Percentiles rank a stretch among this genome's conserved stretches.
Evolutionary conservation across 2,888 invertebrate species (phyloP).

Genomic region (Tricholauxania praeusta): DNA sequence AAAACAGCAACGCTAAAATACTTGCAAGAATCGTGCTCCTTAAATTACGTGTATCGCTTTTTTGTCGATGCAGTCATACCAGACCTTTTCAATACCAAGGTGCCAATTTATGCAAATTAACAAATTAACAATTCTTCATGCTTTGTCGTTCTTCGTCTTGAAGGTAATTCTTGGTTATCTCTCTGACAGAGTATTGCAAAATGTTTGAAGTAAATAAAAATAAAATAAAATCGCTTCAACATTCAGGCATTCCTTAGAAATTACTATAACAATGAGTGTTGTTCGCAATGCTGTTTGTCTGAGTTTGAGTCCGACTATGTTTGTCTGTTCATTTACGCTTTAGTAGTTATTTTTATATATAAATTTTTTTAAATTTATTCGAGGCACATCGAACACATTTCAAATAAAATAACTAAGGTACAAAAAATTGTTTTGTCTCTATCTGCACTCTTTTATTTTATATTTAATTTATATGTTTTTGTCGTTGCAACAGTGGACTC

Average conservation of each 20-base stretch:
- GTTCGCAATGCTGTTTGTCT: neutral
- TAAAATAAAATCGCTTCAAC: neutral
- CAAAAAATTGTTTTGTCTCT: neutral
- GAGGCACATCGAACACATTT: conserved; percentile 18
- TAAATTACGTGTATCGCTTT: neutral
- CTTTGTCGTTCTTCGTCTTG: conserved; percentile 13
- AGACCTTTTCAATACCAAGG: conserved; percentile 10
- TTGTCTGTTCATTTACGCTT: conserved; percentile 7
- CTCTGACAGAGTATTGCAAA: neutral
- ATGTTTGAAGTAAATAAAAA: conserved; percentile 5
- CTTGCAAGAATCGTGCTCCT: neutral
- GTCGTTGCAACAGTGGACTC: too few species aligned
- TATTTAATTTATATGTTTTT: neutral
- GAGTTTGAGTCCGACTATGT: neutral
- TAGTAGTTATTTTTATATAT: neutral
- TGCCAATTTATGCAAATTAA: conserved; percentile 36
- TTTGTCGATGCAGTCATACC: neutral
- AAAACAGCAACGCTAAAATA: too few species aligned
- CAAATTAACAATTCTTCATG: conserved; percentile 33
- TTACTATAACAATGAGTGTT: neutral
- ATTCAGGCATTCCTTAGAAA: conserved; percentile 23
- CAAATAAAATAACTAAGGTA: neutral
- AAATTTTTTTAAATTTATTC: conserved; percentile 24
- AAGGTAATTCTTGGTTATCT: neutral
- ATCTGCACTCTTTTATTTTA: neutral